Conservation (phyloP, 2,113 vertebrate species). For the Spheniscus mendiculus region DNA sequence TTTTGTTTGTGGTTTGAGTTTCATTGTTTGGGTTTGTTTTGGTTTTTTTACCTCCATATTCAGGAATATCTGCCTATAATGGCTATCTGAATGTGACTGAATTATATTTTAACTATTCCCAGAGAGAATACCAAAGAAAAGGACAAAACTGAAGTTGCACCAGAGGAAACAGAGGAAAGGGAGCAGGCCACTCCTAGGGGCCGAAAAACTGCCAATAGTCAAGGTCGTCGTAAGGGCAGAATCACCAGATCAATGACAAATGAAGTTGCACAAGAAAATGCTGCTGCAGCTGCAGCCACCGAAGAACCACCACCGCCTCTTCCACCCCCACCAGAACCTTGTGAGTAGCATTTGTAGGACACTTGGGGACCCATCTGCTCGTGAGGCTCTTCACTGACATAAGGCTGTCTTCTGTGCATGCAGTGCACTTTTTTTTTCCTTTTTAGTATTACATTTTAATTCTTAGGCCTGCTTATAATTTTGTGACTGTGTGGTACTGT, state of each 20-base stretch:
- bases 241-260: conserved; percentile 98
- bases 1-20: not conserved
- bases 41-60: not conserved
- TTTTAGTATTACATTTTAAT: not conserved
- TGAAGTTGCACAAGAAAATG: conserved; percentile 88
- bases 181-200: conserved; percentile 91
- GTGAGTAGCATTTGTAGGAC: conserved; percentile 66
- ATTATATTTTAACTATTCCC: not conserved
- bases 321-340: conserved; percentile 82
- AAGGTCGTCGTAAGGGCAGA: conserved; percentile 93
- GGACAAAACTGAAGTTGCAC: conserved; percentile 88
- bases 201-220: conserved; percentile 97
- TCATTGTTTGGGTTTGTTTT: too few relatives aligned
- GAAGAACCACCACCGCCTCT: conserved; percentile 85
- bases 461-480: not conserved
- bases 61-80: not conserved
- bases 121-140: conserved; percentile 97
- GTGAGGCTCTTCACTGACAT: not conserved
- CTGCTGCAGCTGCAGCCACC: conserved; percentile 78
- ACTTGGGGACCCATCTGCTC: not conserved
- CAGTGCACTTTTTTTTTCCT: not conserved
- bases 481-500: not conserved
- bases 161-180: conserved; percentile 93
- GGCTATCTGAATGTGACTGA: not conserved
- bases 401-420: not conserved